Percentiles rank a stretch among this genome's conserved stretches.
Conservation (phyloP, 2,888 invertebrate species). For the Punctoribates punctum region DNA sequence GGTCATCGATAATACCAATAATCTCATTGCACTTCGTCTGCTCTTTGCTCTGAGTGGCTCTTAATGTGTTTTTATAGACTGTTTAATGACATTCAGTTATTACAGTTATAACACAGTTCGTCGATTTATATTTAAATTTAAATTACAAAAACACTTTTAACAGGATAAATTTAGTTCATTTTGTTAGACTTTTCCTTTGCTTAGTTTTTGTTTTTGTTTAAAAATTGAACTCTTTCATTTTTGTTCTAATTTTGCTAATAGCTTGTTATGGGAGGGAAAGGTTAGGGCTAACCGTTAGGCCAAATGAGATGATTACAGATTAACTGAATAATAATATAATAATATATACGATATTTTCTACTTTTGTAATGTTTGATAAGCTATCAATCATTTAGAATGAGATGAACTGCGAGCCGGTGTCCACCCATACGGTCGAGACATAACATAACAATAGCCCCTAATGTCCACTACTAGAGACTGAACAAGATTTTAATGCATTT, state of each 20-base stretch:
- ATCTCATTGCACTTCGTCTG: not conserved
- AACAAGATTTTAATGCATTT: constrained; percentile 28
- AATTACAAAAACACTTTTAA: not conserved
- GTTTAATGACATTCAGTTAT: not conserved
- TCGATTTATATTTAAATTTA: not conserved
- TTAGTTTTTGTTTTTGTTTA: too few relatives aligned
- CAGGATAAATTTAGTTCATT: too few relatives aligned
- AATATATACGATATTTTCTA: not conserved
- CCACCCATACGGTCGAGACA: constrained; percentile 18
- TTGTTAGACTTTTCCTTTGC: too few relatives aligned
- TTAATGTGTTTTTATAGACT: constrained; percentile 33
- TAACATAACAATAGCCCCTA: not conserved
- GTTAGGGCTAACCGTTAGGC: too few relatives aligned
- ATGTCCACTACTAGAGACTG: not conserved
- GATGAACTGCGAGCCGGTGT: constrained; percentile 8
- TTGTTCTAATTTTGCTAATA: too few relatives aligned
- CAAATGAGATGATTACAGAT: not conserved
- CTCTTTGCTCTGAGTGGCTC: not conserved
- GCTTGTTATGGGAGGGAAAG: too few relatives aligned
- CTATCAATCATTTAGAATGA: constrained; percentile 24
- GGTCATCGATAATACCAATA: constrained; percentile 33
- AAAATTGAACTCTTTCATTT: too few relatives aligned
- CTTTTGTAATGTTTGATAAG: constrained; percentile 1
- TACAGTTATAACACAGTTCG: not conserved
- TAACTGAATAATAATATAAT: not conserved